Conservation (phyloP, 2,113 vertebrate species). For the Heliornis fulica region DNA sequence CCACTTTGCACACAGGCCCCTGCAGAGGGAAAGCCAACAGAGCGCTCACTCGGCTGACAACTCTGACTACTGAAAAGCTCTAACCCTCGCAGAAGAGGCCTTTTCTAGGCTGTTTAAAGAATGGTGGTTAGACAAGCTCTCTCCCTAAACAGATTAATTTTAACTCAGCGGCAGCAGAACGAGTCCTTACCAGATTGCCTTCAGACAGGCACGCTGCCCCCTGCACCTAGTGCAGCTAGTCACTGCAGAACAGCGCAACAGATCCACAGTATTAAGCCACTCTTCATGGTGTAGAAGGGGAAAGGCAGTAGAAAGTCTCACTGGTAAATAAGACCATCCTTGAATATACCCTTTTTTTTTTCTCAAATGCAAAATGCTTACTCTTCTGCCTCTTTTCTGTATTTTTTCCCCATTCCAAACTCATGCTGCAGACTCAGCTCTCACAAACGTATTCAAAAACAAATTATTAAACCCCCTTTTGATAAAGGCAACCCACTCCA, state of each 20-base stretch:
- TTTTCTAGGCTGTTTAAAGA: neutral
- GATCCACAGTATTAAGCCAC: neutral
- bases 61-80: neutral
- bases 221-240: neutral
- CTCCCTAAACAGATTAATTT: slow-evolving; percentile 20
- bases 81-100: neutral
- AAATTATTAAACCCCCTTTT: neutral
- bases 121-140: slow-evolving; percentile 6
- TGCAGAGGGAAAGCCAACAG: slow-evolving; percentile 9
- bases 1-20: slow-evolving; percentile 10
- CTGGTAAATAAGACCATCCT: neutral
- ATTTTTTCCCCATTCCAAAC: neutral
- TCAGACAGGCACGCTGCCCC: neutral
- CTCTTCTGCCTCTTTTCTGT: neutral
- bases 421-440: neutral
- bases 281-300: neutral
- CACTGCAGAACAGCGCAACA: neutral
- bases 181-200: neutral
- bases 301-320: neutral
- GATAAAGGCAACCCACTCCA: neutral
- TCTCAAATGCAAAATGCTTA: neutral
- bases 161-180: neutral
- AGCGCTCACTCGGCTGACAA: slow-evolving; percentile 6
- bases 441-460: neutral
- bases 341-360: neutral